Conservation (phyloP, 1,140 invertebrate genomes). For the Diachasma alloeum region DNA sequence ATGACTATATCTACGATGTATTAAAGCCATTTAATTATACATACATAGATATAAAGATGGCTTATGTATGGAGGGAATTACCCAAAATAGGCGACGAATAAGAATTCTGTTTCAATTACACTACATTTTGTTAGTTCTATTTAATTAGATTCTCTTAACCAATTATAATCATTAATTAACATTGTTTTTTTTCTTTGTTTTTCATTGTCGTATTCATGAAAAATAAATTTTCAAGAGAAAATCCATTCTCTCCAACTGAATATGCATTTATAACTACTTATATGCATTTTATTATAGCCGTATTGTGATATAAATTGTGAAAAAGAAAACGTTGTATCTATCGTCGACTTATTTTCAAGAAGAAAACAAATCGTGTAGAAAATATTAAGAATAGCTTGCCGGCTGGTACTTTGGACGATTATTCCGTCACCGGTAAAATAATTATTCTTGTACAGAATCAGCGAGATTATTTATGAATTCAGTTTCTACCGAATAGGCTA, state of each 20-base stretch:
- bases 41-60: too few relatives aligned
- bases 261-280: neutral
- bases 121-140: too few relatives aligned
- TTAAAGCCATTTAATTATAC: too few relatives aligned
- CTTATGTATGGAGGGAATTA: too few relatives aligned
- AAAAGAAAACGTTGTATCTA: neutral
- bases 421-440: neutral
- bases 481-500: neutral
- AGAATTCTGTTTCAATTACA: too few relatives aligned
- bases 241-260: neutral
- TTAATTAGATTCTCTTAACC: too few relatives aligned
- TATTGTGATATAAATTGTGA: slow-evolving; percentile 10
- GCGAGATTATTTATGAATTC: neutral
- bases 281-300: neutral
- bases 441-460: neutral
- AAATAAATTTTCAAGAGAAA: too few relatives aligned
- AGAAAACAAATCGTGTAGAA: neutral
- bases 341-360: neutral
- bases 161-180: too few relatives aligned
- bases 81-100: too few relatives aligned
- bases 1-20: too few relatives aligned
- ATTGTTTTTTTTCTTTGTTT: too few relatives aligned
- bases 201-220: too few relatives aligned
- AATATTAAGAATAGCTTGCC: neutral
- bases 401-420: neutral